Base-by-base conservation (phyloP, 2,113 vertebrate genomes). In the Furnarius figulus region DNA sequence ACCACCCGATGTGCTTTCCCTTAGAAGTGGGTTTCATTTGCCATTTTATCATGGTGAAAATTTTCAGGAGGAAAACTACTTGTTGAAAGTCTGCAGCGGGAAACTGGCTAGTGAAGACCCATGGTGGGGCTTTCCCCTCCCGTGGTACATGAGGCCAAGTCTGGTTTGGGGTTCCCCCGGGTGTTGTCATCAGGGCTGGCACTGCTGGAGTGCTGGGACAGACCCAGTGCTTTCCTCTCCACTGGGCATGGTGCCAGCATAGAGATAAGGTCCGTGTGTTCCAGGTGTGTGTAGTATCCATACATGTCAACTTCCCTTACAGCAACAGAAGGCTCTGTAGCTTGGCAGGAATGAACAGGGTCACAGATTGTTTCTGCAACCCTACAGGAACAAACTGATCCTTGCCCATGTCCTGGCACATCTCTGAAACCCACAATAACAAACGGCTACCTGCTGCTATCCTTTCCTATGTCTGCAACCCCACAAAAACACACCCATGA, bases 281-380 rank as follows among this genome's bases (percentile, higher is more conserved):
- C 15, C 3, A 5, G 10, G 31, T 63, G 39, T 3, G 21, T 25
- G 23, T 27, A 35, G 75, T 56, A 67, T 47, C 50, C 53, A 15
- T 0, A 0, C 19, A 53, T n/a, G 7, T 1, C 19, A 13, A 2
- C 12, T 49, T 25, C 1, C 37, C 42, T 42, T 59, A 21, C 15
- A 20, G 15, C 14, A 59, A 8, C 9, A 25, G 39, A 27, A 22
- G 1, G 1, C 22, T 62, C 12, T 37, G 46, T 31, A 62, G 39
- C 33, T 58, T 16, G 11, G 10, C 42, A 42, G 52, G 25, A 71
- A 14, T 30, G 18, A 89, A 37, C 0, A 15, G n/a, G 17, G 47
- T 82, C 3, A 1, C 31, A 70, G 37, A 20, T 5, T 37, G 13
- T 7, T 12, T 78, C 18, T 75, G 47, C 65, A 63, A 8, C 23